Evolutionary conservation across 2,113 vertebrate species (phyloP).

Genomic region (Ancistrus triradiatus): DNA sequence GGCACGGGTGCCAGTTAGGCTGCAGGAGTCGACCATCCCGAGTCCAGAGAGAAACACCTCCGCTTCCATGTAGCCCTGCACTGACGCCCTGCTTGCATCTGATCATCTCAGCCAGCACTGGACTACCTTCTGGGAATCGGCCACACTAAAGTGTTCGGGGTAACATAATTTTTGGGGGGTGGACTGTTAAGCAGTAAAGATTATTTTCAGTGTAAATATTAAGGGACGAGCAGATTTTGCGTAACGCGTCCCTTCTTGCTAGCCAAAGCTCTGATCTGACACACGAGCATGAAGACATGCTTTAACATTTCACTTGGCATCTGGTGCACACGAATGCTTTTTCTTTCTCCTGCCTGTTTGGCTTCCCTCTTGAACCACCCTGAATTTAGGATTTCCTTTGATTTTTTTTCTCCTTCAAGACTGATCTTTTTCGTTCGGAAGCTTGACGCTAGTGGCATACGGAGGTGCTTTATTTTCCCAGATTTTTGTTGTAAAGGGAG

Average conservation of each 20-base stretch:
- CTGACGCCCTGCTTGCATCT: slow-evolving; percentile 45
- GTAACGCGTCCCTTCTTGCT: slow-evolving; percentile 43
- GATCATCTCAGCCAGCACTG: slow-evolving; percentile 71
- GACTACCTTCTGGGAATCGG: slow-evolving; percentile 55
- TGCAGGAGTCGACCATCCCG: slow-evolving; percentile 51
- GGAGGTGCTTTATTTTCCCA: slow-evolving; percentile 55
- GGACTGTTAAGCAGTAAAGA: slow-evolving; percentile 93
- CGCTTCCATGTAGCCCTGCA: slow-evolving; percentile 46
- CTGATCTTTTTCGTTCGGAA: slow-evolving; percentile 56
- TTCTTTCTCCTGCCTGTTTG: slow-evolving; percentile 52
- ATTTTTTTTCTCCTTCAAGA: slow-evolving; percentile 37
- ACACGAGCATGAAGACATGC: slow-evolving; percentile 38
- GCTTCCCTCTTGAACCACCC: slow-evolving; percentile 58
- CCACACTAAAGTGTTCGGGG: slow-evolving; percentile 43
- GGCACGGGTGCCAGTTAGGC: slow-evolving; percentile 94
- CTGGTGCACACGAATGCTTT: neutral
- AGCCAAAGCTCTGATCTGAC: slow-evolving; percentile 38
- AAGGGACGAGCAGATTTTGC: slow-evolving; percentile 75
- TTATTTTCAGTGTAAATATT: slow-evolving; percentile 94
- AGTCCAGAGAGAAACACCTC: slow-evolving; percentile 52
- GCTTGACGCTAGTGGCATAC: slow-evolving; percentile 58
- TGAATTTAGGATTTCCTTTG: neutral
- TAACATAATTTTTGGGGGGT: slow-evolving; percentile 4
- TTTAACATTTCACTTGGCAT: slow-evolving; percentile 42
- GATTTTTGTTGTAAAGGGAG: slow-evolving; percentile 51